phyloP scores from a whole-genome alignment of 2,113 vertebrate genomes.

The Spizaetus ornatus region DNA sequence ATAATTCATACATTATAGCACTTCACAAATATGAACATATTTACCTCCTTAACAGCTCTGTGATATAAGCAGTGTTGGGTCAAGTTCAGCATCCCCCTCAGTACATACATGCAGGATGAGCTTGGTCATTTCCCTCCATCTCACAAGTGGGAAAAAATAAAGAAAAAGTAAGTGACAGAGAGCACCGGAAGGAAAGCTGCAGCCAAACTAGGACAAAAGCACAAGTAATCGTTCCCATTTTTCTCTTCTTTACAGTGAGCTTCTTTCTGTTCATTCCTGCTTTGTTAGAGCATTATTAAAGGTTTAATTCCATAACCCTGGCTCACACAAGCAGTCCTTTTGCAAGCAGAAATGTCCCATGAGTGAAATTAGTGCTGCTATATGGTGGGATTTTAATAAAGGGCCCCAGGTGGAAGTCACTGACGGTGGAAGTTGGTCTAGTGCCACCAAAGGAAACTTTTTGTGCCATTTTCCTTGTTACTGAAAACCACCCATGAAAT shows the following conservation, averaged over 20 bases:
- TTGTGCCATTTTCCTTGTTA: background rate
- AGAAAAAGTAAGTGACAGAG: background rate
- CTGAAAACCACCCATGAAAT: background rate
- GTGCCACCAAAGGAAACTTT: background rate
- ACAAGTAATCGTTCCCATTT: background rate
- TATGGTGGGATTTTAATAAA: background rate
- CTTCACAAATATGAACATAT: background rate
- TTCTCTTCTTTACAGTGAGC: background rate
- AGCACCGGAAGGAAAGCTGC: background rate
- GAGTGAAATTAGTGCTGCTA: background rate
- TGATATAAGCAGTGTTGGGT: background rate
- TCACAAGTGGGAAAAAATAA: background rate
- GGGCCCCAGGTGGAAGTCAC: background rate
- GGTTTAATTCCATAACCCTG: background rate
- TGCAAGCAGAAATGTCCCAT: background rate
- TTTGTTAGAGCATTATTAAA: background rate
- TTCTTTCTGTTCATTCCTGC: background rate
- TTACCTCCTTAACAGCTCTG: background rate
- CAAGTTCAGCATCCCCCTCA: background rate
- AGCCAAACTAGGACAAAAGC: background rate
- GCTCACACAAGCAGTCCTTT: background rate
- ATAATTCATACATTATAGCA: background rate
- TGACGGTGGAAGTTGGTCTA: background rate
- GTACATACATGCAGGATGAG: background rate
- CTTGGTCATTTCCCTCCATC: background rate